Conservation (phyloP, 2,888 invertebrate species). For the Tetheella fluctuosa region DNA sequence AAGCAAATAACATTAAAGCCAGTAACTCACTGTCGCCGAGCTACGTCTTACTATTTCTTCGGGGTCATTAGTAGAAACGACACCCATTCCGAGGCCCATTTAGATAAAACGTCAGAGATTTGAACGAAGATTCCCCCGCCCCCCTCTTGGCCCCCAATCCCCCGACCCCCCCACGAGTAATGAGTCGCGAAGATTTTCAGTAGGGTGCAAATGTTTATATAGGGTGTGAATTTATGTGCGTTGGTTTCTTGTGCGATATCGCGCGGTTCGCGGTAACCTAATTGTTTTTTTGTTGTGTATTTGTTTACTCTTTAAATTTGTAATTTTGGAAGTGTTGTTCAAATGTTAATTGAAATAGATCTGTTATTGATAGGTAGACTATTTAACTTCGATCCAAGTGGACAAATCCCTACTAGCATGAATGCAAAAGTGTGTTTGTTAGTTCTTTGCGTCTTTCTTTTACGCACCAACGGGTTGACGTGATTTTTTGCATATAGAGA, state of each 20-base stretch:
- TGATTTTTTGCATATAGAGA: no score
- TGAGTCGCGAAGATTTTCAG: constrained; percentile 82
- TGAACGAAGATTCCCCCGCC: constrained; percentile 71
- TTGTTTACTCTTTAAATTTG: no score
- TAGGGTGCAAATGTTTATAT: constrained; percentile 81
- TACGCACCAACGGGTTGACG: no score
- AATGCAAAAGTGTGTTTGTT: no score
- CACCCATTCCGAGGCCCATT: constrained; percentile 82
- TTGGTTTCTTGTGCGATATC: constrained; percentile 40
- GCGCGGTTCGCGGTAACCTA: constrained; percentile 36
- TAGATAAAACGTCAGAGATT: constrained; percentile 84
- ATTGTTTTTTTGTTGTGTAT: constrained; percentile 18
- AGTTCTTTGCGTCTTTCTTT: no score
- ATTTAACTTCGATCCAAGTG: no score
- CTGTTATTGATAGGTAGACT: no score
- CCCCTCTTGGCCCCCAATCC: constrained; percentile 14
- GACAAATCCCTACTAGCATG: no score
- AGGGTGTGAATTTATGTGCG: constrained; percentile 77
- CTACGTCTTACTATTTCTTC: constrained; percentile 78
- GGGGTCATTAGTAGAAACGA: constrained; percentile 80
- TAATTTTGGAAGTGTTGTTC: neutral
- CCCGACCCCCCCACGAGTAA: constrained; percentile 63
- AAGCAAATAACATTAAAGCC: constrained; percentile 39
- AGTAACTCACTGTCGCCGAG: constrained; percentile 63
- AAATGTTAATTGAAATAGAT: no score